A percentile compares a stretch with the other conserved stretches of the same genome.
These are phyloP conservation scores for Synergus umbraculus DNA, from an alignment of 2,888 invertebrate species.

Conservation along the genomic window DNA sequence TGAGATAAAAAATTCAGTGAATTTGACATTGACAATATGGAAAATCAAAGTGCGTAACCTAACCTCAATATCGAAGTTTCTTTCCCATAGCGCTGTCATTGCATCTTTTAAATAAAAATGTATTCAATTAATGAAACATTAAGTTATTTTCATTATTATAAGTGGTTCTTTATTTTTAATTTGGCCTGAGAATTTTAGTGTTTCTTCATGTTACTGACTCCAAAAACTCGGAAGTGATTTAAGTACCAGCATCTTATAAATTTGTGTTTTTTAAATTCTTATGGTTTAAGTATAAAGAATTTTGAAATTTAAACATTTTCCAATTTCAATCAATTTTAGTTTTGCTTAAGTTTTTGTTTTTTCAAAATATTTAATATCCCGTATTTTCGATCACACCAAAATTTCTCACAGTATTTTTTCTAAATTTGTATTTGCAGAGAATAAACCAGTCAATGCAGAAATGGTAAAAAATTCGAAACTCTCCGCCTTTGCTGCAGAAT, in stretches of 20 bases:
- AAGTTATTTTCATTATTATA: no score
- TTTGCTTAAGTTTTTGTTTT: not conserved
- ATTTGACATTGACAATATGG: slow-evolving; percentile 4
- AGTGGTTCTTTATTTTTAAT: not conserved
- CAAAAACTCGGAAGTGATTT: not conserved
- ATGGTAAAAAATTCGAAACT: slow-evolving; percentile 64
- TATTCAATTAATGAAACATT: no score
- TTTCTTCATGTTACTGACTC: not conserved
- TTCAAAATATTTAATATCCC: not conserved
- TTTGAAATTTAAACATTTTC: not conserved
- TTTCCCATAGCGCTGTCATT: not conserved
- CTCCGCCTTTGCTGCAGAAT: slow-evolving; percentile 70
- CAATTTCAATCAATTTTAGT: not conserved
- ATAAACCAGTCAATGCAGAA: slow-evolving; percentile 48
- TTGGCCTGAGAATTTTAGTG: not conserved
- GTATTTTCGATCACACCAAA: not conserved
- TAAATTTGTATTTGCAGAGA: slow-evolving; percentile 16
- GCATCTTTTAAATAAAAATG: no score
- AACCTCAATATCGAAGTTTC: slow-evolving; percentile 7
- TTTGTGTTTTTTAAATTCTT: not conserved
- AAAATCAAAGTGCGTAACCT: slow-evolving; percentile 18
- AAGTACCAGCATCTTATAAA: not conserved
- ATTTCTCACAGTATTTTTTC: not conserved
- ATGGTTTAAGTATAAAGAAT: not conserved
- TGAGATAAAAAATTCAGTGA: slow-evolving; percentile 15